Evolutionary conservation across 2,113 vertebrate genomes (phyloP), one percentile per base, ranked within the genome.

Genomic region (Taxidea taxus): DNA sequence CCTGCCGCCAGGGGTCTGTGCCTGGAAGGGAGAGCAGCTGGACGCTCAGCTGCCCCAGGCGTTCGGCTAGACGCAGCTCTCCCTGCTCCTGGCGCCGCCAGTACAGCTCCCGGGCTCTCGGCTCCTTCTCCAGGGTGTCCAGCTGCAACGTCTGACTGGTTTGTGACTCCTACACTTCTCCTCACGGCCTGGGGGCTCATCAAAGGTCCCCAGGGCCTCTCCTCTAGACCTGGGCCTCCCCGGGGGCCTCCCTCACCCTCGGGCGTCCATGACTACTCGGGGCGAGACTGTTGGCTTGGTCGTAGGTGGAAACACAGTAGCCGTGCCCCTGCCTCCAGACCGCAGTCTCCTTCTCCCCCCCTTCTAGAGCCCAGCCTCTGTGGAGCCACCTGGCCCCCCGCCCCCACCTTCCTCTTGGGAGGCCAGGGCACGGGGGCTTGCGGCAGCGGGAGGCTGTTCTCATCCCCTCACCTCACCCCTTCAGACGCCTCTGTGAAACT

Each of bases 71-170:
- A 77, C 64, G 93, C 62, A 98, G 98, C 93, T 99, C 99, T 82
- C 98, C 98, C 56, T 98, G 96, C 16, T 98, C 98, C 98, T 99
- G 99, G 94, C 95, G 91, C 4, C 95, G 92, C 99, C 99, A 99
- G 97, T 99, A 99, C 47, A 39, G 90, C 83, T 98, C 98, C 39
- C 99, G 98, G 49, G 97, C 95, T 54, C 88, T 98, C 58, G 98
- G 97, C 94, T 99, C 99, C 87, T 95, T 98, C 94, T 99, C 99
- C 94, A 99, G 97, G 9, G 97, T 94, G 49, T 99, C 99, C 87
- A 98, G 87, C 99, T 99, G 95, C 37, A 97, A 97, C 60, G 68
- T 42, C 94, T 87, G 9, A 70, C 21, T 60, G 44, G 13, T 21
- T 93, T 13, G 91, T 62, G 47, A 29, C 29, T 51, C 23, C 1